A percentile compares a stretch with the other conserved stretches of the same genome.
Evolutionary conservation across 1,140 invertebrate genomes (phyloP).

Genomic region (Coptotermes formosanus): DNA sequence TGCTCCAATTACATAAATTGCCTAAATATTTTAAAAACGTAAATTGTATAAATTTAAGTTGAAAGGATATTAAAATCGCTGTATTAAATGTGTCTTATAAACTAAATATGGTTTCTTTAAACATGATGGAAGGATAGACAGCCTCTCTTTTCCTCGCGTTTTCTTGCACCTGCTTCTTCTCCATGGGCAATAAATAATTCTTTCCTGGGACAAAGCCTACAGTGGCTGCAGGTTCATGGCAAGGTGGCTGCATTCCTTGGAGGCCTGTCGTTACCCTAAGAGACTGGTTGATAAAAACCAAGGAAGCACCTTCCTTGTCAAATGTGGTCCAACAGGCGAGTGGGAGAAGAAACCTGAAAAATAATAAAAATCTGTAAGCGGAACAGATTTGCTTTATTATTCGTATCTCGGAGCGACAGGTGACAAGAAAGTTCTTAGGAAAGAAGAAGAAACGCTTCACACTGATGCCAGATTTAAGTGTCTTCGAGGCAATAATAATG

Average conservation of each 20-base stretch:
- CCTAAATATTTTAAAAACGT: too few relatives aligned
- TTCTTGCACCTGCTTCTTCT: background rate
- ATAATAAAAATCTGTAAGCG: background rate
- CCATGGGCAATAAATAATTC: background rate
- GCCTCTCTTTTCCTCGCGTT: background rate
- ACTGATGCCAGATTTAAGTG: too few relatives aligned
- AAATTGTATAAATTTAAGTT: too few relatives aligned
- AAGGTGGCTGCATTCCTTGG: background rate
- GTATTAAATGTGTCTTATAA: too few relatives aligned
- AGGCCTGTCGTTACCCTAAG: background rate
- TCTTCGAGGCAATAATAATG: too few relatives aligned
- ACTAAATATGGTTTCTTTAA: too few relatives aligned
- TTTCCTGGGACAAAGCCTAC: background rate
- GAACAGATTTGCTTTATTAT: constrained; percentile 2
- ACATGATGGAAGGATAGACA: too few relatives aligned
- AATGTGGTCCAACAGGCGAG: background rate
- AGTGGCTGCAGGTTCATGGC: background rate
- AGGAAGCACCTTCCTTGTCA: background rate
- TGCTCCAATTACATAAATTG: too few relatives aligned
- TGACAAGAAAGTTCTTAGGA: background rate
- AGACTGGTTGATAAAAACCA: background rate
- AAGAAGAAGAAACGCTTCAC: background rate
- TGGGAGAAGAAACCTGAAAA: background rate
- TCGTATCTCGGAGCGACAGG: background rate
- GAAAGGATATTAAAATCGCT: too few relatives aligned